Conservation (phyloP, 2,888 invertebrate species). For the Thysanoteuthis rhombus region DNA sequence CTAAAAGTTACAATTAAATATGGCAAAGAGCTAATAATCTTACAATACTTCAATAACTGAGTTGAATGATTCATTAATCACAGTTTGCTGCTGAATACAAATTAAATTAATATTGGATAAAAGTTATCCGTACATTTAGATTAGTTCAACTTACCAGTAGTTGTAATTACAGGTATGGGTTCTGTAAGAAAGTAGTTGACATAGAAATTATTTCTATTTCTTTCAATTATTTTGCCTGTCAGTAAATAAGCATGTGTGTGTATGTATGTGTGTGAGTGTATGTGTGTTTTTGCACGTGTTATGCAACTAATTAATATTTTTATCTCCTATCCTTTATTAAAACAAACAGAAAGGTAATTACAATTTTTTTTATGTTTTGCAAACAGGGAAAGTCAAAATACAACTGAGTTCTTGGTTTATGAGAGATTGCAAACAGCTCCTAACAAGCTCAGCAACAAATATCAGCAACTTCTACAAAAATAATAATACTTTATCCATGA, state of each 20-base stretch:
- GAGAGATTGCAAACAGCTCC: no score
- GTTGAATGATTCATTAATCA: no score
- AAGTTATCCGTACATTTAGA: neutral
- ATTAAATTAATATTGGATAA: neutral
- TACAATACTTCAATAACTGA: no score
- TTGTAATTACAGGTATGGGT: slow-evolving; percentile 14
- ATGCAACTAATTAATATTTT: neutral
- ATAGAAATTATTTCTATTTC: neutral
- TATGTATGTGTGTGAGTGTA: neutral
- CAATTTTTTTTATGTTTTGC: neutral
- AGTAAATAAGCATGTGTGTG: neutral
- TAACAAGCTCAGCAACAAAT: neutral
- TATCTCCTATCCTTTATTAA: neutral
- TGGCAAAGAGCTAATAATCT: no score
- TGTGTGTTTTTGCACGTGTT: neutral
- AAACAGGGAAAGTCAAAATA: neutral
- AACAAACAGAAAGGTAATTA: neutral
- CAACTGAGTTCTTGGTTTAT: no score
- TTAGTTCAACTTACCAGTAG: slow-evolving; percentile 26
- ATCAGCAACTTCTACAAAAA: neutral
- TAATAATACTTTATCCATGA: neutral
- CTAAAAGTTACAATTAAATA: neutral
- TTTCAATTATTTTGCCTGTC: neutral
- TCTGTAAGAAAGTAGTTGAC: slow-evolving; percentile 27
- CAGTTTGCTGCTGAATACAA: neutral